Conservation (phyloP, 2,888 invertebrate genomes). For the Mechanitis messenoides region DNA sequence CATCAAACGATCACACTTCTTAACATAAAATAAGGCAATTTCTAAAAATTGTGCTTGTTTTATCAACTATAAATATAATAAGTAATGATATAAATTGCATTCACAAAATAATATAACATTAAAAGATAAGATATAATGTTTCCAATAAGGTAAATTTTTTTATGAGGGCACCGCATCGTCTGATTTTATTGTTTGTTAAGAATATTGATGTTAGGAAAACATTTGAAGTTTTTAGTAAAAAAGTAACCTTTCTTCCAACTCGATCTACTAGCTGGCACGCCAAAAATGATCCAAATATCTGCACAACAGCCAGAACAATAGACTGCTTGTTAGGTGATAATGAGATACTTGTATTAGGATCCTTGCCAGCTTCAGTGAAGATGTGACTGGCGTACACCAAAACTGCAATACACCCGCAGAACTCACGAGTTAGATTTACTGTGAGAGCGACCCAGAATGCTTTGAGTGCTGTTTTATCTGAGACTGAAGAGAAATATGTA, state of each 20-base stretch:
- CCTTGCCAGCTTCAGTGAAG: constrained; percentile 56
- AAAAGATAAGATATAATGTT: too few relatives aligned
- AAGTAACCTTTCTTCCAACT: constrained; percentile 57
- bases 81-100: too few relatives aligned
- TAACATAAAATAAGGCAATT: too few relatives aligned
- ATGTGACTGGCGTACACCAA: constrained; percentile 69
- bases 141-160: too few relatives aligned
- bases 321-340: constrained; percentile 66
- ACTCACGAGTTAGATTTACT: constrained; percentile 64
- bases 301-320: constrained; percentile 61
- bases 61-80: too few relatives aligned
- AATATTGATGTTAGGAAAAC: background rate
- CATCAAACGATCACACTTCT: too few relatives aligned
- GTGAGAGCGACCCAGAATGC: constrained; percentile 69
- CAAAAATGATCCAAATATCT: constrained; percentile 64
- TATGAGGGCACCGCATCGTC: too few relatives aligned
- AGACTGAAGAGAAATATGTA: constrained; percentile 39
- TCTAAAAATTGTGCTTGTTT: too few relatives aligned
- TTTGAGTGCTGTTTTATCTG: constrained; percentile 59
- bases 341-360: constrained; percentile 46
- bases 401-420: constrained; percentile 69
- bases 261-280: constrained; percentile 68
- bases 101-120: too few relatives aligned
- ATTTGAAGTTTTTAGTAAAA: background rate
- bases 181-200: too few relatives aligned